Conservation (phyloP, 2,888 invertebrate genomes). For the Polydesmus complanatus region DNA sequence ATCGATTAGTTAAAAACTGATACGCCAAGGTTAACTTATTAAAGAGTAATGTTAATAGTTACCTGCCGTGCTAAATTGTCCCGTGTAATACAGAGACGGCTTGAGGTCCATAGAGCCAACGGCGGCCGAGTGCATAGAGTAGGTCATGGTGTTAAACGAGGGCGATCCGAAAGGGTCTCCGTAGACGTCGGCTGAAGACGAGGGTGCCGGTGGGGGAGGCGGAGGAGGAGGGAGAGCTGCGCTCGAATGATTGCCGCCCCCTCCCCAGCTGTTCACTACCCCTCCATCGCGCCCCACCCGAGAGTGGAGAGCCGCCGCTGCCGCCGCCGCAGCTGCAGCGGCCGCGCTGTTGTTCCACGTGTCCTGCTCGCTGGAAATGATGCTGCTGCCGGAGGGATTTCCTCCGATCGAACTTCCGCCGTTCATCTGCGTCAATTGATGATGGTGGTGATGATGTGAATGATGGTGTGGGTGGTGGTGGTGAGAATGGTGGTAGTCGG, state of each 20-base stretch:
- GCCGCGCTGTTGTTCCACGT: conserved; percentile 19
- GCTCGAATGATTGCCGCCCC: conserved; percentile 3
- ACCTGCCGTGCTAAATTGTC: conserved; percentile 21
- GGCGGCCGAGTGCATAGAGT: conserved; percentile 17
- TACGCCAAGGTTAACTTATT: too few relatives aligned
- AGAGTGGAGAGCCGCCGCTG: conserved; percentile 18
- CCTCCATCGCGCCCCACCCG: conserved; percentile 14
- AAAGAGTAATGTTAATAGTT: too few relatives aligned
- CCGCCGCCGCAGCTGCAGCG: conserved; percentile 12
- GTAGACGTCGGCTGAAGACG: conserved; percentile 12
- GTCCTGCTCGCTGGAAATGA: conserved; percentile 5
- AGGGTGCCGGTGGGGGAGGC: conserved; percentile 6
- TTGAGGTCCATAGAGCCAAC: conserved; percentile 20
- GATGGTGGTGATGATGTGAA: conserved; percentile 16
- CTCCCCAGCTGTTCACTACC: conserved; percentile 15
- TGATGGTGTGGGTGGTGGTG: conserved; percentile 16
- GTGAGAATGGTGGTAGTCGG: conserved; percentile 18
- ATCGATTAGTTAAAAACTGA: too few relatives aligned
- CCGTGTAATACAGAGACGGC: conserved; percentile 22
- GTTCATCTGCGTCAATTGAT: conserved; percentile 14
- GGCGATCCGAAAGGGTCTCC: conserved; percentile 16
- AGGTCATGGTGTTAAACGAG: conserved; percentile 21
- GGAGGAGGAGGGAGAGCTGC: conserved; percentile 1
- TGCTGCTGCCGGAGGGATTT: background rate
- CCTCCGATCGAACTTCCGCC: conserved; percentile 12